Conservation (phyloP, 1,140 invertebrate genomes). For the Drosophila bifasciata region DNA sequence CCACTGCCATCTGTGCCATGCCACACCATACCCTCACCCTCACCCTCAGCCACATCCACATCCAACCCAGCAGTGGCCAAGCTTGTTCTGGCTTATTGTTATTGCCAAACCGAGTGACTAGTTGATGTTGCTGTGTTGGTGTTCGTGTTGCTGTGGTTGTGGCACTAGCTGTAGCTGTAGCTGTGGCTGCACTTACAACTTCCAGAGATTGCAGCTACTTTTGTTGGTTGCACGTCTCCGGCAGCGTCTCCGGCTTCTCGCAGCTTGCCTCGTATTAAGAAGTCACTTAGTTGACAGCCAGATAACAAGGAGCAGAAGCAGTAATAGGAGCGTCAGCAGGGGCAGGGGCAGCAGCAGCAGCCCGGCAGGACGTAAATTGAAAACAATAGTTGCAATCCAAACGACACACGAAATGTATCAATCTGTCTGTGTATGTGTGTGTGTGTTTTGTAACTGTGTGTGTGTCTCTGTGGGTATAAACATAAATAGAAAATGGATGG, state of each 20-base stretch:
- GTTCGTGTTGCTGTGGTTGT: conserved; percentile 8
- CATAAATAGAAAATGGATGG: not conserved
- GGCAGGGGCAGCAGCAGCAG: conserved; percentile 10
- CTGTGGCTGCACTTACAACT: conserved; percentile 46
- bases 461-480: conserved; percentile 20
- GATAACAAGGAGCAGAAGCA: conserved; percentile 54
- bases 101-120: conserved; percentile 69
- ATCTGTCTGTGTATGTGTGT: conserved; percentile 28
- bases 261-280: conserved; percentile 51
- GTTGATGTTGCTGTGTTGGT: conserved; percentile 33
- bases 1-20: conserved; percentile 15
- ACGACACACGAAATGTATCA: conserved; percentile 54
- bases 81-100: conserved; percentile 53
- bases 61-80: not conserved
- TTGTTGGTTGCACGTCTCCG: not conserved
- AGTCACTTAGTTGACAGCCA: conserved; percentile 65
- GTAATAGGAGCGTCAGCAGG: not conserved
- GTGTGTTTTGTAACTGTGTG: conserved; percentile 11
- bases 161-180: conserved; percentile 7
- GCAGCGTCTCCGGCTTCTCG: not conserved
- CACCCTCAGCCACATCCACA: not conserved
- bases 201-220: conserved; percentile 43
- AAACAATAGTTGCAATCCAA: conserved; percentile 58
- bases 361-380: conserved; percentile 58
- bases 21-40: conserved; percentile 4